Conservation (phyloP, 2,888 invertebrate genomes). For the Limnephilus lunatus region DNA sequence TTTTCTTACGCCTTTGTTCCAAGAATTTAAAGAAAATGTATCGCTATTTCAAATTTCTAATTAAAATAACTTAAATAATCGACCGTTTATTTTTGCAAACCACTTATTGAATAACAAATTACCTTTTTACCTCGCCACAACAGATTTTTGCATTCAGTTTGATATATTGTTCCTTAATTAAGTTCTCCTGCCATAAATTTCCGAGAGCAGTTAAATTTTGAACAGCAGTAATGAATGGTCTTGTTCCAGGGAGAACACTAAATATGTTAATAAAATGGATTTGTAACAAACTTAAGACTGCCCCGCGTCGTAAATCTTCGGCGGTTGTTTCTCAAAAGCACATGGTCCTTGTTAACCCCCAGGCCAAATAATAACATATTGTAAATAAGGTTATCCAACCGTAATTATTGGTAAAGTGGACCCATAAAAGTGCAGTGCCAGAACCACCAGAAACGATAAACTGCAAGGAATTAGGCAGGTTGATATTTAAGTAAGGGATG, state of each 20-base stretch:
- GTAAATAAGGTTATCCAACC: conserved; percentile 41
- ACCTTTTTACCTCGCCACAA: neutral
- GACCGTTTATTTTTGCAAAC: neutral
- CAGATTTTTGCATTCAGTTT: conserved; percentile 16
- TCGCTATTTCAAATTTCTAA: no score
- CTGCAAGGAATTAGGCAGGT: conserved; percentile 8
- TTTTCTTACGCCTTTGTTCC: no score
- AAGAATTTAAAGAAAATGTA: no score
- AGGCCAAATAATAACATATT: conserved; percentile 23
- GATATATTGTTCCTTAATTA: conserved; percentile 23
- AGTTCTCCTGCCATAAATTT: conserved; percentile 34
- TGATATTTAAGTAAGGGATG: neutral
- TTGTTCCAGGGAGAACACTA: conserved; percentile 45
- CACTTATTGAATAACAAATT: neutral
- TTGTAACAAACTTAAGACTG: conserved; percentile 47
- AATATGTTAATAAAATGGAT: conserved; percentile 50
- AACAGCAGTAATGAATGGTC: conserved; percentile 39
- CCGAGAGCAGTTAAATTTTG: conserved; percentile 35
- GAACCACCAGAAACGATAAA: conserved; percentile 20
- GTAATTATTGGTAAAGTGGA: conserved; percentile 45
- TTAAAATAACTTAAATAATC: neutral
- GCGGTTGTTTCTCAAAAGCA: conserved; percentile 46
- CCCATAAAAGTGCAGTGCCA: conserved; percentile 43
- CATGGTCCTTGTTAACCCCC: conserved; percentile 55
- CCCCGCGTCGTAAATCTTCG: conserved; percentile 49